Conservation (phyloP, 1,140 invertebrate genomes). For the Eupeodes corollae region DNA sequence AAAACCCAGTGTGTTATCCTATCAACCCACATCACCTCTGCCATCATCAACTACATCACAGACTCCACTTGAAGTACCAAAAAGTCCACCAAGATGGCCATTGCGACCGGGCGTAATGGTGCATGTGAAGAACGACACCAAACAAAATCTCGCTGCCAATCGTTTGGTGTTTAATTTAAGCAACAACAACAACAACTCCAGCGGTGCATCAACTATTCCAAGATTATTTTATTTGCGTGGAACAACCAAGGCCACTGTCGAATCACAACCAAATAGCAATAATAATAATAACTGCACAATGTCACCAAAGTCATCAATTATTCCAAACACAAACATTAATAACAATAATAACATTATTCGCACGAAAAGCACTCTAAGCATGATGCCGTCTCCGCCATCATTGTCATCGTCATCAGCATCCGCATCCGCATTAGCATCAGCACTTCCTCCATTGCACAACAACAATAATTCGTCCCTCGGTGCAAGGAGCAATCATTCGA, state of each 20-base stretch:
- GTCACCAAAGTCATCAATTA: constrained; percentile 14
- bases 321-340: not conserved
- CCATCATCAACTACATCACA: constrained; percentile 4
- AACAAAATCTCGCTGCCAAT: constrained; percentile 43
- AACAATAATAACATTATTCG: not conserved
- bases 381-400: not conserved
- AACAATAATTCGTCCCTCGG: not conserved
- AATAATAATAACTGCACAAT: constrained; percentile 12
- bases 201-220: not conserved
- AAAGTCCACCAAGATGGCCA: constrained; percentile 70
- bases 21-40: constrained; percentile 17
- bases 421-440: not conserved
- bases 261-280: constrained; percentile 6
- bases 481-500: not conserved
- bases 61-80: constrained; percentile 24
- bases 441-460: not conserved
- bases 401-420: not conserved
- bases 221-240: not conserved
- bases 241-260: constrained; percentile 1
- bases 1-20: constrained; percentile 22
- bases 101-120: constrained; percentile 76
- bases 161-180: constrained; percentile 25
- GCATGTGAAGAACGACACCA: constrained; percentile 55
- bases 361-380: not conserved
- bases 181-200: constrained; percentile 2